Evolutionary conservation across 2,888 invertebrate species (phyloP).

Genomic region (Listrodromus nycthemerus): DNA sequence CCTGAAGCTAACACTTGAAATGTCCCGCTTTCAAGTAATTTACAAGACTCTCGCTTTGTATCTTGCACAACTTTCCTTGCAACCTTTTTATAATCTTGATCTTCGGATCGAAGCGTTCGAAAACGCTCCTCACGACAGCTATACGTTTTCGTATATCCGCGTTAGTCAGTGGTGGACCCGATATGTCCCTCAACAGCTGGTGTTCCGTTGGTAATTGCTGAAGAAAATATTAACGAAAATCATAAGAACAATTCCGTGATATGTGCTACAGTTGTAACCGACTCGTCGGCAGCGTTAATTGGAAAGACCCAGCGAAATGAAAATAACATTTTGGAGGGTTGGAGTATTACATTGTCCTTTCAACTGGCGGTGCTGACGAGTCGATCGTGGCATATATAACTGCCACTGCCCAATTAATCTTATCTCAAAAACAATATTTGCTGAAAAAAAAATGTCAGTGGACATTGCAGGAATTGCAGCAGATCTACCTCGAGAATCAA

Average conservation of each 20-base stretch:
- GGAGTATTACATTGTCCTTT: not conserved
- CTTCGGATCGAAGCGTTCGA: constrained; percentile 75
- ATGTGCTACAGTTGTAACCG: too few species aligned
- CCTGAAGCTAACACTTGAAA: constrained; percentile 10
- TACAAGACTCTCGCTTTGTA: constrained; percentile 71
- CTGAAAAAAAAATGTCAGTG: not conserved
- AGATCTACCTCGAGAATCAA: constrained; percentile 61
- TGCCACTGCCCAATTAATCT: too few species aligned
- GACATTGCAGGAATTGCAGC: not conserved
- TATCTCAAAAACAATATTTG: not conserved
- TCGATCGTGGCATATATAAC: too few species aligned
- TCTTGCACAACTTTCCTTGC: constrained; percentile 69
- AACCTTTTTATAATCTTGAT: constrained; percentile 63
- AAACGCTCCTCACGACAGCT: constrained; percentile 63
- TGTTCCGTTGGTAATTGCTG: constrained; percentile 55
- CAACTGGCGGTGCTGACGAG: too few species aligned
- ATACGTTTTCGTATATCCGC: constrained; percentile 29
- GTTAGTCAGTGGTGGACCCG: not conserved
- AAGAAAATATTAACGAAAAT: not conserved
- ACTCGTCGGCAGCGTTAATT: too few species aligned
- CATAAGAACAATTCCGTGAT: not conserved
- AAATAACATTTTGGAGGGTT: not conserved
- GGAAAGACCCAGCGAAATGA: not conserved
- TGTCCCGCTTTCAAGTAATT: constrained; percentile 71
- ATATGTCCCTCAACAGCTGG: constrained; percentile 39